These are phyloP conservation scores for Tipula vernalis DNA, from an alignment of 2,888 invertebrate genomes.

Conservation along the genomic window DNA sequence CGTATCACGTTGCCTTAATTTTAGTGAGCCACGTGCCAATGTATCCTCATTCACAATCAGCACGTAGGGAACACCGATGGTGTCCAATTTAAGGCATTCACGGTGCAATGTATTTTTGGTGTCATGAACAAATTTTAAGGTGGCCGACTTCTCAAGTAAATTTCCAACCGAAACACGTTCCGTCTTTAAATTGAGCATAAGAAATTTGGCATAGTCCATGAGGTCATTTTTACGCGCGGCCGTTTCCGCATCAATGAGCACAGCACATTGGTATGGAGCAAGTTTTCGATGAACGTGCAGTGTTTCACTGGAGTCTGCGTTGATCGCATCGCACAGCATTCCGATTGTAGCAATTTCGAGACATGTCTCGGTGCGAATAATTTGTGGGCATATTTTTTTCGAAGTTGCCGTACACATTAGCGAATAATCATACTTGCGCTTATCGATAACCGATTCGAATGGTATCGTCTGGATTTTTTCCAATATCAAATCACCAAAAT, in stretches of 20 bases:
- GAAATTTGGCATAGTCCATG: neutral
- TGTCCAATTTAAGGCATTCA: slow-evolving; percentile 40
- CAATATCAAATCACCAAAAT: slow-evolving; percentile 46
- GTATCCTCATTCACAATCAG: slow-evolving; percentile 55
- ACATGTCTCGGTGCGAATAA: slow-evolving; percentile 28
- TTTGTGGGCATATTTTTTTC: slow-evolving; percentile 17
- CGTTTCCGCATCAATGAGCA: neutral
- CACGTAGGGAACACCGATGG: slow-evolving; percentile 59
- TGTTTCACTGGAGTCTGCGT: slow-evolving; percentile 34
- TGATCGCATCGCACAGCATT: slow-evolving; percentile 38
- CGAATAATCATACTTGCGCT: slow-evolving; percentile 17
- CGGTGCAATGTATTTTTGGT: slow-evolving; percentile 22
- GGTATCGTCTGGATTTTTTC: slow-evolving; percentile 44
- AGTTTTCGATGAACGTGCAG: slow-evolving; percentile 47
- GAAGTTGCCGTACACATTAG: neutral
- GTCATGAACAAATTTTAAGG: neutral
- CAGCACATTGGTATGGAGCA: slow-evolving; percentile 60
- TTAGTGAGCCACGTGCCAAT: slow-evolving; percentile 55
- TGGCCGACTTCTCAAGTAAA: neutral
- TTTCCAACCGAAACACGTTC: neutral
- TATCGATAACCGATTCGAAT: slow-evolving; percentile 19
- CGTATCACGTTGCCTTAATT: slow-evolving; percentile 50
- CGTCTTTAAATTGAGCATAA: neutral
- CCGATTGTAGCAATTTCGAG: slow-evolving; percentile 23
- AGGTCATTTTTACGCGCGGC: slow-evolving; percentile 23